phyloP scores from a whole-genome alignment of 2,113 vertebrate species.

The Paraplagusia blochii region DNA sequence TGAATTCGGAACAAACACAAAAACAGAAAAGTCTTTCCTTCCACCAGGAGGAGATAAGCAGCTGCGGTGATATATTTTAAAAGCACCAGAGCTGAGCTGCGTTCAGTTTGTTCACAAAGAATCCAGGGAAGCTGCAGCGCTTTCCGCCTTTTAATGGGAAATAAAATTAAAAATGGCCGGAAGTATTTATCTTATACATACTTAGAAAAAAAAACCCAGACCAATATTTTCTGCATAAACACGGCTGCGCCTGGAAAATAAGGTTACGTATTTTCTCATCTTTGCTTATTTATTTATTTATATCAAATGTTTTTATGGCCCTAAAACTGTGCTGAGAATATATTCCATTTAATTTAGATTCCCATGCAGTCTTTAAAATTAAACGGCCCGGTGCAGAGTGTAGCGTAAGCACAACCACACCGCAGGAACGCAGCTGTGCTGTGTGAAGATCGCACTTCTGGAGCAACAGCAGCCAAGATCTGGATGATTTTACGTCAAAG shows the following conservation, averaged over 20 bases:
- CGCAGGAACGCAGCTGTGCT: neutral
- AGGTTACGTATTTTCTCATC: neutral
- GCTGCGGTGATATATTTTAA: conserved; percentile 14
- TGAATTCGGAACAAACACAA: conserved; percentile 4
- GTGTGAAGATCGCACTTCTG: neutral
- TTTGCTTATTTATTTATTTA: neutral
- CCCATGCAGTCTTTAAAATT: neutral
- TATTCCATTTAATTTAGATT: neutral
- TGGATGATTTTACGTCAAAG: no score
- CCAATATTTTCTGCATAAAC: neutral
- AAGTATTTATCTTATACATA: neutral
- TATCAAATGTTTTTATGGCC: neutral
- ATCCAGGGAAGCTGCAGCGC: neutral
- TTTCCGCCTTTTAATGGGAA: neutral
- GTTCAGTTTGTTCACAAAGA: neutral
- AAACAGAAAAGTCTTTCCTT: conserved; percentile 11
- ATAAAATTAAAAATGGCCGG: neutral
- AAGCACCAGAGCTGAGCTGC: neutral
- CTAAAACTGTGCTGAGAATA: neutral
- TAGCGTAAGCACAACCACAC: neutral
- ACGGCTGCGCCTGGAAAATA: neutral
- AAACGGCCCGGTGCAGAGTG: neutral
- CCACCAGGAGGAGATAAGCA: conserved; percentile 9
- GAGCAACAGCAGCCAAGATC: no score
- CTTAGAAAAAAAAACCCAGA: neutral